Base-by-base conservation (phyloP, 2,888 invertebrate genomes). In the Limnephilus marmoratus region DNA sequence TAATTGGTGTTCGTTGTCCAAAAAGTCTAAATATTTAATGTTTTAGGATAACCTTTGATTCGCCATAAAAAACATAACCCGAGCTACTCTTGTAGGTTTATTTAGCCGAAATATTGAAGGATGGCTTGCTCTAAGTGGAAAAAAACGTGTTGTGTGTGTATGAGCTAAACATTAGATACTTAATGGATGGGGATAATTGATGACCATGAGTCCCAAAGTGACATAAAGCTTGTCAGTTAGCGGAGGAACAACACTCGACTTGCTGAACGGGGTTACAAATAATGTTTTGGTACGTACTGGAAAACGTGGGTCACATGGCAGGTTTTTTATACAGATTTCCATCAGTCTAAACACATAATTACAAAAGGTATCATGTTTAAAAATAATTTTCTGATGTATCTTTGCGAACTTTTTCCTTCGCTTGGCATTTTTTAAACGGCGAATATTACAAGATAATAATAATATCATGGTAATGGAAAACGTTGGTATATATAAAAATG, bases 141-240 rank as follows among this genome's bases (percentile, higher is more conserved):
- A 82, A 81, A 82, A 82, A 82, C 82, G 15, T 82, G 82, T 82
- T 82, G 82, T 82, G 29, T 81, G 29, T 82, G 82, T 82, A 82
- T 82, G 34, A 11, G 34, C 82, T 34, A 82, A 82, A 68, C 82
- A 82, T 82, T 34, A 82, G 82, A 34, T 82, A 82, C 82, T 82
- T 82, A 82, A 82, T 82, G 34, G 82, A 7, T 34, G 82, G 34
- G 3, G 82, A 34, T 82, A 82, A 82, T 82, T 82, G 82, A 82
- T 82, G 82, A 82, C 82, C 34, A 5, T 5, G 29, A 82, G 31
- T 82, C 34, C 15, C 34, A 13, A 31, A 82, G 31, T 82, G 82
- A 82, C 82, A 82, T 34, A 82, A 82, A 34, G 82, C 82, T 82
- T 82, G 82, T 82, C 82, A 31, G 82, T 82, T 34, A 82, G 29